Base-by-base conservation (phyloP, 1,140 invertebrate genomes). In the Amyelois transitella region DNA sequence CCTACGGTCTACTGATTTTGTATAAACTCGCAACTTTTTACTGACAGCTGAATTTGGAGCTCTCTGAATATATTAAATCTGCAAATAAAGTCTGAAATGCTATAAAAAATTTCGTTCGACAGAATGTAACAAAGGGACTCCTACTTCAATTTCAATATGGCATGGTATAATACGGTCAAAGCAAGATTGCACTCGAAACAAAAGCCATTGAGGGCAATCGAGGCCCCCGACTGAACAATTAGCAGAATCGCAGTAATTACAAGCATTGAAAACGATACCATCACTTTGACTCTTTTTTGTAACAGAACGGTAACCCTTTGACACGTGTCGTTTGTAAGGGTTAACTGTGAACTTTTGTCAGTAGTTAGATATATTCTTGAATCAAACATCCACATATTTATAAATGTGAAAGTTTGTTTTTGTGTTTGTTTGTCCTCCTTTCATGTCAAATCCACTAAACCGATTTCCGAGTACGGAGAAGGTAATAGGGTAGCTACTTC, bases 161-260 rank as follows among this genome's bases (percentile, higher is more conserved):
- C 75, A 76, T 82, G 69, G 69, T 64, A 78, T 79, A 79, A 80
- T 58, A 81, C 69, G 76, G 79, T 82, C 79, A 86, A 84, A 84
- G 81, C 64, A 68, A 72, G 58, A 69, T 64, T 64, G 65, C 65
- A 62, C 63, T 76, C 63, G 62, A 58, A 81, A 81, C 77, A 82
- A 81, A 83, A 76, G 70, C 64, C 57, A 51, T 57, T 56, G 66
- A 70, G 62, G 60, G 61, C 64, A 58, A 53, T 58, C 58, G 66
- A 70, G 62, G 58, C 62, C 68, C 72, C 75, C 64, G 25, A 68
- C 49, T 62, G 57, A 75, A 83, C 75, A 86, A 86, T 86, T 84
- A 86, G 73, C 69, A 55, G 72, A 77, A 84, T 83, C 71, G 77
- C 66, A 72, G 75, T 85, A 81, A 83, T 86, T 81, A 72, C 67